Percentiles rank a stretch among this genome's conserved stretches.
phyloP scores from a whole-genome alignment of 2,797 vertebrate species.

The Setipinna tenuifilis region DNA sequence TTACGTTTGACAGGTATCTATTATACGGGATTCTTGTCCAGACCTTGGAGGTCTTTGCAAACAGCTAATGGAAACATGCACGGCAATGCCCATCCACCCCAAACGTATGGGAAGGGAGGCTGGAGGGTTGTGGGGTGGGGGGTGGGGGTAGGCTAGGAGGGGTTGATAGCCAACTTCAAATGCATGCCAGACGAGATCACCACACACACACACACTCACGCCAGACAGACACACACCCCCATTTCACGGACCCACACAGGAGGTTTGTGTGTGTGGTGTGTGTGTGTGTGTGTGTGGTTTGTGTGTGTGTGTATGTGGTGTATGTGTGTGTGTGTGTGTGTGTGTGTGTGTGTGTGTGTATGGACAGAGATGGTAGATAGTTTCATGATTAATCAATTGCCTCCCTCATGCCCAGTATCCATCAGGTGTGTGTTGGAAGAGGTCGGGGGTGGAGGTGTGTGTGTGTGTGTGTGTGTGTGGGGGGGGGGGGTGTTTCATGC shows the following conservation, averaged over 20 bases:
- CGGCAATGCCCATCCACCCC: conserved; percentile 71
- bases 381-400: conserved; percentile 50
- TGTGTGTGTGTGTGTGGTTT: no score
- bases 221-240: neutral
- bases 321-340: no score
- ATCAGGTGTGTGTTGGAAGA: conserved; percentile 55
- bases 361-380: conserved; percentile 29
- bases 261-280: no score
- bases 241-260: neutral
- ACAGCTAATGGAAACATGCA: conserved; percentile 79
- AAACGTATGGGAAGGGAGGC: conserved; percentile 27
- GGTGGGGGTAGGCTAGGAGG: neutral
- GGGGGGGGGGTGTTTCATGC: conserved; percentile 46
- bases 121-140: no score
- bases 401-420: conserved; percentile 27
- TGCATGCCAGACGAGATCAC: neutral
- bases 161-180: neutral
- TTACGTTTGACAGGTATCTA: conserved; percentile 96
- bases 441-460: conserved; percentile 22
- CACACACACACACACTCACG: neutral
- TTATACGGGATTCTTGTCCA: conserved; percentile 83
- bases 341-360: neutral
- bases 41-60: conserved; percentile 79
- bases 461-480: conserved; percentile 49
- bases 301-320: neutral